phyloP scores from a whole-genome alignment of 2,797 vertebrate species.

The Diglossa cyanea region DNA sequence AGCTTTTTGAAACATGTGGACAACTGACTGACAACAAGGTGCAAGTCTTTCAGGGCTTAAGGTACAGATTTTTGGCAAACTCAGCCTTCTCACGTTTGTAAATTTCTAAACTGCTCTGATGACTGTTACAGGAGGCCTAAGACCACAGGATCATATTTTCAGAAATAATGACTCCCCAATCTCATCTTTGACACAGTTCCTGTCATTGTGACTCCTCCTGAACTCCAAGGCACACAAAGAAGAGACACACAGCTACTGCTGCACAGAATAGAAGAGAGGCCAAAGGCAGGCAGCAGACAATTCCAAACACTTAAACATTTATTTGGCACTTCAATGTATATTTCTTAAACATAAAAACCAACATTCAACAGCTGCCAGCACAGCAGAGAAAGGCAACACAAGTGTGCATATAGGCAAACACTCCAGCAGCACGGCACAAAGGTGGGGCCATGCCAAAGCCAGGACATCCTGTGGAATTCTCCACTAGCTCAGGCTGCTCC shows the following conservation, averaged over 20 bases:
- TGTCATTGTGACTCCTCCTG: not conserved
- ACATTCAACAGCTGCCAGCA: constrained; percentile 60
- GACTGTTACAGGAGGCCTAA: not conserved
- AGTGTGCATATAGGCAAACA: not conserved
- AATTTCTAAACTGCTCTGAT: not conserved
- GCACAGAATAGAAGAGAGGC: constrained; percentile 19
- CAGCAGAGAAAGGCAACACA: constrained; percentile 50
- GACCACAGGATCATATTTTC: not conserved
- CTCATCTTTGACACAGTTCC: not conserved
- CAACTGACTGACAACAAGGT: not conserved
- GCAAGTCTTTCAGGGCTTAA: not conserved
- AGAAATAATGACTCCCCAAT: not conserved
- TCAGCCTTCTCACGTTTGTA: not conserved
- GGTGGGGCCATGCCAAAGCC: constrained; percentile 16
- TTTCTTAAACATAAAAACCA: constrained; percentile 58
- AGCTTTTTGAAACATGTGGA: not conserved
- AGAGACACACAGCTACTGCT: not conserved
- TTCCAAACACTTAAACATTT: constrained; percentile 66
- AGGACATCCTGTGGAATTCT: not conserved
- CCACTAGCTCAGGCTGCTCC: constrained; percentile 12
- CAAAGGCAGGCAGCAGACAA: constrained; percentile 49
- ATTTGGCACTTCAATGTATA: constrained; percentile 70
- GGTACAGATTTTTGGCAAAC: not conserved
- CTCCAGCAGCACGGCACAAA: not conserved
- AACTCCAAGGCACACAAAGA: not conserved